Percentiles rank a stretch among this genome's conserved stretches.
Conservation (phyloP, 2,888 invertebrate species). For the Heliothis peltigera region DNA sequence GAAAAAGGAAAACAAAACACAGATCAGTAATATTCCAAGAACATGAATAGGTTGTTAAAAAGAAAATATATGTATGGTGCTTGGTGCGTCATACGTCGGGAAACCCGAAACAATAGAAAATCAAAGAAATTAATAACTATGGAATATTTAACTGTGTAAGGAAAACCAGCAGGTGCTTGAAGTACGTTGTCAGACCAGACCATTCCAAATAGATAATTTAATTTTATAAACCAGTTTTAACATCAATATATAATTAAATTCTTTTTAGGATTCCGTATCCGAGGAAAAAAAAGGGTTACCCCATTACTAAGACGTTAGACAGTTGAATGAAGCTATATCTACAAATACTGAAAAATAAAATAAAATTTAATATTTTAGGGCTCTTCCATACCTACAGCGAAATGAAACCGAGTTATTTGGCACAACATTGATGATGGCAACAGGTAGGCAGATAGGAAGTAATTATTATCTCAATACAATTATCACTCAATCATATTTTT, state of each 20-base stretch:
- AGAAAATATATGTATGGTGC: not conserved
- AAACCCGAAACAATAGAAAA: conserved; percentile 1
- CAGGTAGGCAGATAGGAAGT: no score
- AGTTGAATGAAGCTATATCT: no score
- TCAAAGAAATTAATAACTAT: not conserved
- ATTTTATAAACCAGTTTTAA: not conserved
- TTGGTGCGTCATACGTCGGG: not conserved
- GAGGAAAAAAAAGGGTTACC: no score
- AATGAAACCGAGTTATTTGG: no score
- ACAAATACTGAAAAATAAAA: no score
- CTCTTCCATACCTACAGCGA: no score
- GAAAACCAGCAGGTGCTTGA: not conserved
- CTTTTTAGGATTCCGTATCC: no score
- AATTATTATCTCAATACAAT: no score
- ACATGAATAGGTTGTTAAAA: not conserved
- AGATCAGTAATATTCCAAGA: not conserved
- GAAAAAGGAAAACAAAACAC: not conserved
- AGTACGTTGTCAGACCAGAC: conserved; percentile 9
- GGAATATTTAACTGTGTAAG: not conserved
- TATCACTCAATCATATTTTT: no score
- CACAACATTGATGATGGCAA: no score
- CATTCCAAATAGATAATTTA: conserved; percentile 5
- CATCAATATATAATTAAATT: not conserved
- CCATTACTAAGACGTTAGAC: no score
- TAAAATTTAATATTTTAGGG: no score